A percentile compares a stretch with the other conserved stretches of the same genome.
These are phyloP conservation scores for Spermophilus dauricus DNA, from an alignment of 2,113 vertebrate genomes.

Conservation along the genomic window DNA sequence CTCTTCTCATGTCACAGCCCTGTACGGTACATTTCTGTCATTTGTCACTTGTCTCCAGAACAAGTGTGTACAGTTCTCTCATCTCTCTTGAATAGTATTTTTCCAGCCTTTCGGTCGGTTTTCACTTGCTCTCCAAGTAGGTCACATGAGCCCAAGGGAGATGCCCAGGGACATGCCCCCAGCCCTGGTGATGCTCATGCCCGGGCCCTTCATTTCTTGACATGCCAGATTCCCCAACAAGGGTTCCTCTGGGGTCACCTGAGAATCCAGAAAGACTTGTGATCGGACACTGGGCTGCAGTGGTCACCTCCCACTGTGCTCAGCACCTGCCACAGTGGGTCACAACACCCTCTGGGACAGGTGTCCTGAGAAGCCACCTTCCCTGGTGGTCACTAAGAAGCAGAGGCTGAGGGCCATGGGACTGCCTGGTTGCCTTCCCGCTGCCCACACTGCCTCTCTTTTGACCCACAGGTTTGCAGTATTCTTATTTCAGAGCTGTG, in stretches of 20 bases:
- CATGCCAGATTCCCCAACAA: not conserved
- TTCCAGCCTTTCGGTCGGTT: not conserved
- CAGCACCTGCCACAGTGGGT: too few species aligned
- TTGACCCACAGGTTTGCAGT: accelerated
- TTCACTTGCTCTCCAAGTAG: not conserved
- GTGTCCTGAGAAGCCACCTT: not conserved
- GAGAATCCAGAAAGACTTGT: too few species aligned
- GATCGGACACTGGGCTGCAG: not conserved
- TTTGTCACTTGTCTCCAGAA: constrained; percentile 7
- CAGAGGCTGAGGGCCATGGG: not conserved
- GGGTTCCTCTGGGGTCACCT: not conserved
- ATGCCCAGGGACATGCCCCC: not conserved
- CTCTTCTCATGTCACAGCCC: not conserved
- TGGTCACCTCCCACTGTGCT: not conserved
- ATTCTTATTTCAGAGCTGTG: not conserved
- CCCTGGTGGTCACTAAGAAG: too few species aligned
- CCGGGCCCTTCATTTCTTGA: not conserved
- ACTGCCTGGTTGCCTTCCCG: not conserved
- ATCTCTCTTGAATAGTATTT: not conserved
- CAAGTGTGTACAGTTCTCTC: not conserved
- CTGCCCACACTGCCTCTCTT: not conserved
- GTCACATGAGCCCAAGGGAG: not conserved
- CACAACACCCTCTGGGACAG: too few species aligned
- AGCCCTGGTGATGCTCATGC: accelerated
- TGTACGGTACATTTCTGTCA: not conserved